These are phyloP conservation scores for Dissostichus mawsoni DNA, from an alignment of 2,113 vertebrate genomes.

Conservation along the genomic window DNA sequence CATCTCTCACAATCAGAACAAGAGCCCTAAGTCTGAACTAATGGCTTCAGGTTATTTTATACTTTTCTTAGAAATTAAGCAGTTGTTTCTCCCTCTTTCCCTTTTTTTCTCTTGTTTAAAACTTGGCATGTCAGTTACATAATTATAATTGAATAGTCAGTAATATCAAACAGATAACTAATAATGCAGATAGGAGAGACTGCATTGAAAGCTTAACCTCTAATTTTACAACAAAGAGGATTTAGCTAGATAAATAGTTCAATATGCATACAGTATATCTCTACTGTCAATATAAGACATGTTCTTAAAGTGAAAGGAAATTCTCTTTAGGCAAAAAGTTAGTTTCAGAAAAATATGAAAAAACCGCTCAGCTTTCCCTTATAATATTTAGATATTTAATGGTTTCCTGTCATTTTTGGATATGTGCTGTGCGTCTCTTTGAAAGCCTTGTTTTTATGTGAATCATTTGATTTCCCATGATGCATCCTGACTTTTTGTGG, in stretches of 20 bases:
- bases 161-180: background rate
- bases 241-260: background rate
- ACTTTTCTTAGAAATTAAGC: background rate
- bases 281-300: too few relatives aligned
- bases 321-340: too few relatives aligned
- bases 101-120: background rate
- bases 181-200: background rate
- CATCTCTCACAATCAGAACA: background rate
- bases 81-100: background rate
- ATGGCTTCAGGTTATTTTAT: background rate
- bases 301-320: too few relatives aligned
- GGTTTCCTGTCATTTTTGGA: background rate
- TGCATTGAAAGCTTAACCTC: background rate
- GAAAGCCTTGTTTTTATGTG: slow-evolving; percentile 13
- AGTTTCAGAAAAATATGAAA: too few relatives aligned
- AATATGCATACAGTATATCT: too few relatives aligned
- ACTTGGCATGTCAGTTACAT: background rate
- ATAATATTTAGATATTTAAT: too few relatives aligned
- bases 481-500: slow-evolving; percentile 35
- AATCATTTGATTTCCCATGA: slow-evolving; percentile 28
- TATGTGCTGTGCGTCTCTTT: background rate
- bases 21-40: background rate
- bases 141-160: background rate
- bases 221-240: background rate
- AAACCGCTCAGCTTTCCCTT: too few relatives aligned